Evolutionary conservation across 1,140 invertebrate species (phyloP).

Genomic region (Brachionus rubens): DNA sequence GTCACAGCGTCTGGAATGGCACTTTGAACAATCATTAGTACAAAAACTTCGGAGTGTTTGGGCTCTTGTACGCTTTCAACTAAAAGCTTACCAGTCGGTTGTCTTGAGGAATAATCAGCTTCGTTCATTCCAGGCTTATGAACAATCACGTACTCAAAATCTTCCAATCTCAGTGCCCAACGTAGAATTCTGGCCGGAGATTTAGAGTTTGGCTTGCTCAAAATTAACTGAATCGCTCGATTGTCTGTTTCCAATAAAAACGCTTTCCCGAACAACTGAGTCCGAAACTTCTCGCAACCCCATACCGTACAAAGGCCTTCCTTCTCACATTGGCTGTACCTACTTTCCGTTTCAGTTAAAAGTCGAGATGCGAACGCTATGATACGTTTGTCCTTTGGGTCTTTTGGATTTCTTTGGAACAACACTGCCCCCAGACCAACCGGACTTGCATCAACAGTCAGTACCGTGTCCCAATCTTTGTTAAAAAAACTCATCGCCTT

Average conservation of each 20-base stretch:
- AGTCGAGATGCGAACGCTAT: conserved; percentile 51
- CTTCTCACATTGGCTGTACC: conserved; percentile 52
- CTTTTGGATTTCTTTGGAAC: conserved; percentile 50
- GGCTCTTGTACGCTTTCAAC: conserved; percentile 50
- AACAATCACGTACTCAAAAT: not conserved
- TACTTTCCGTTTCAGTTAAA: conserved; percentile 48
- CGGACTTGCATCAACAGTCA: conserved; percentile 50
- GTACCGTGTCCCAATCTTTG: not conserved
- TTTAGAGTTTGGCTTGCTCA: conserved; percentile 1
- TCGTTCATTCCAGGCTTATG: not conserved
- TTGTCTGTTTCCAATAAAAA: not conserved
- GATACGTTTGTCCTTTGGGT: conserved; percentile 44
- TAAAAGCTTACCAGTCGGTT: conserved; percentile 48
- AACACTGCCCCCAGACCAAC: conserved; percentile 61
- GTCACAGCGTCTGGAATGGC: not conserved
- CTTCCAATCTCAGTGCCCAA: too few relatives aligned
- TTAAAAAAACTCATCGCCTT: conserved; percentile 12
- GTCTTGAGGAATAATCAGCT: too few relatives aligned
- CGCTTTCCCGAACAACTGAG: not conserved
- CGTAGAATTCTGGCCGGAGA: not conserved
- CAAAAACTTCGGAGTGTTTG: not conserved
- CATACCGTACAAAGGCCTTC: too few relatives aligned
- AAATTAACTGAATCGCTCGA: not conserved
- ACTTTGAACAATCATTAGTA: not conserved
- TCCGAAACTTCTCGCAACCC: not conserved